These are phyloP conservation scores for Neoniphon sammara DNA, from an alignment of 2,797 vertebrate genomes.

Conservation along the genomic window DNA sequence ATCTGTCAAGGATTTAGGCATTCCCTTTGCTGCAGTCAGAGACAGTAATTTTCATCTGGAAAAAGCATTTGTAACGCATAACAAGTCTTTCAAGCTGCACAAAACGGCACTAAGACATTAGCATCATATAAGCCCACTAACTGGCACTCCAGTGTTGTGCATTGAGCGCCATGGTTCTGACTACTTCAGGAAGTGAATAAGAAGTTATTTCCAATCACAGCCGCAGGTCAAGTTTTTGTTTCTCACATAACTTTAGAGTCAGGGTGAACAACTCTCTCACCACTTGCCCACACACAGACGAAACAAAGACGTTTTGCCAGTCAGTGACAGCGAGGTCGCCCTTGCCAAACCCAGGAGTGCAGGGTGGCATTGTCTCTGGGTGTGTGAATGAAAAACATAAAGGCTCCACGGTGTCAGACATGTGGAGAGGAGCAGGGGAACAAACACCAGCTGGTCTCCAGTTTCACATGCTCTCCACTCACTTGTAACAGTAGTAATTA, in stretches of 20 bases:
- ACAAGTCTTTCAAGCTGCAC: not conserved
- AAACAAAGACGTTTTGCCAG: slow-evolving; percentile 73
- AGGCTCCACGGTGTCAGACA: slow-evolving; percentile 76
- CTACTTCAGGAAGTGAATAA: slow-evolving; percentile 27
- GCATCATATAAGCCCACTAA: slow-evolving; percentile 8
- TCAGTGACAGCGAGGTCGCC: slow-evolving; percentile 69
- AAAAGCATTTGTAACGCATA: not conserved
- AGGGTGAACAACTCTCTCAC: slow-evolving; percentile 46
- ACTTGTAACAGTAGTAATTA: slow-evolving; percentile 82
- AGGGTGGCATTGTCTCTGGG: slow-evolving; percentile 65
- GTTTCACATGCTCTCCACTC: slow-evolving; percentile 78
- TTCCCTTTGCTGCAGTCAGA: too few species aligned
- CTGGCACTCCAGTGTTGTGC: slow-evolving; percentile 1
- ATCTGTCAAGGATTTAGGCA: not conserved
- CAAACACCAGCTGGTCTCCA: slow-evolving; percentile 79
- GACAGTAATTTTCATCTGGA: not conserved
- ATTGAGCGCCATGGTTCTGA: not conserved
- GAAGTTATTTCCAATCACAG: slow-evolving; percentile 39
- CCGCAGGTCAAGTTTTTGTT: slow-evolving; percentile 35
- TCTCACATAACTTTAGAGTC: slow-evolving; percentile 47
- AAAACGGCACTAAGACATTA: slow-evolving; percentile 10
- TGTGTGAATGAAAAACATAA: slow-evolving; percentile 72
- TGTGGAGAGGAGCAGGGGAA: slow-evolving; percentile 75
- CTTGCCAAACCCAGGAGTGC: slow-evolving; percentile 70
- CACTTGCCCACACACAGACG: slow-evolving; percentile 57